Percentiles rank a stretch among this genome's conserved stretches.
phyloP scores from a whole-genome alignment of 2,888 invertebrate genomes.

The Acanthococcus lagerstroemiae region DNA sequence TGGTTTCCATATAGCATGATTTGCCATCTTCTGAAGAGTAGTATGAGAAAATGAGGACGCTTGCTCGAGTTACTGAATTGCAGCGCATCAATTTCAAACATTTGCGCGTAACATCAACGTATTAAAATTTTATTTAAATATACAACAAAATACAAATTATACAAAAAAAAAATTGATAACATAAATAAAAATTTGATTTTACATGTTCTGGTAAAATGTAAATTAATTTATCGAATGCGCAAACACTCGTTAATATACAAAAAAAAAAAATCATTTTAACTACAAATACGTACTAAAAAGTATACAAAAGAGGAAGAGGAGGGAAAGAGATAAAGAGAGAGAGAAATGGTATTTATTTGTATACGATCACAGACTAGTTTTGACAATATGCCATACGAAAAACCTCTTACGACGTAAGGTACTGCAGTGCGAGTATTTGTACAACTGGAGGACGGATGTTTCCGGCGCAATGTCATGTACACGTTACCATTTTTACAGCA shows the following conservation, averaged over 20 bases:
- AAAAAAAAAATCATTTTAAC: no score
- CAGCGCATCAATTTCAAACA: background rate
- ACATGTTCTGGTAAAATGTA: slow-evolving; percentile 19
- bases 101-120: background rate
- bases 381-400: slow-evolving; percentile 23
- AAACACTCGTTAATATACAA: background rate
- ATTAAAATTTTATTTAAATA: slow-evolving; percentile 25
- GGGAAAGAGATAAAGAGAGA: slow-evolving; percentile 1
- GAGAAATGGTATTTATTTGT: slow-evolving; percentile 17
- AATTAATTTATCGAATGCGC: slow-evolving; percentile 6
- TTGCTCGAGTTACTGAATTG: no score
- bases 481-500: background rate
- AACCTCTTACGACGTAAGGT: slow-evolving; percentile 4
- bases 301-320: no score
- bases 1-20: no score
- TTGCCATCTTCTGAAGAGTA: no score
- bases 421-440: background rate
- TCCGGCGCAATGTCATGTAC: background rate
- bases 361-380: slow-evolving; percentile 17
- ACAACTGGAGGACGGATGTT: background rate
- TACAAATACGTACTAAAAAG: no score
- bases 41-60: background rate
- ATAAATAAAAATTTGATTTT: slow-evolving; percentile 13
- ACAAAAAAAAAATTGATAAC: slow-evolving; percentile 15
- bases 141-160: slow-evolving; percentile 26